Percentiles rank a stretch among this genome's conserved stretches.
Conservation (phyloP, 2,888 invertebrate genomes). For the Syrphus vitripennis region DNA sequence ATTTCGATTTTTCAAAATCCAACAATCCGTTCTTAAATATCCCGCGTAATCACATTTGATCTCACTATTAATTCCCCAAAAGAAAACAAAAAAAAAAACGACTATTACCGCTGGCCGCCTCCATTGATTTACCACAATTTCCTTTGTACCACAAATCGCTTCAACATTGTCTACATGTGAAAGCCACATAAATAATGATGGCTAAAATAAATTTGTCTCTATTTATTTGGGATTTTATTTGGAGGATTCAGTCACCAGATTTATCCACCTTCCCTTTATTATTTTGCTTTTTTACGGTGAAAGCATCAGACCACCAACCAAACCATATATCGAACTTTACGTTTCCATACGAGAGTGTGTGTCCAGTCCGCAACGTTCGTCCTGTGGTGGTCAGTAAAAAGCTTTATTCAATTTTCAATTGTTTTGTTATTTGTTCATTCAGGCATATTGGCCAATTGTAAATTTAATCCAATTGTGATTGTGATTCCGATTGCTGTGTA, state of each 20-base stretch:
- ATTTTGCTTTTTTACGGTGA: neutral
- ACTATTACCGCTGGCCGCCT: slow-evolving; percentile 10
- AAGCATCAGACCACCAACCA: slow-evolving; percentile 20
- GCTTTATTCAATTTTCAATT: slow-evolving; percentile 74
- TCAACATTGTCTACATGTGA: slow-evolving; percentile 70
- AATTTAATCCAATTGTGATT: slow-evolving; percentile 73
- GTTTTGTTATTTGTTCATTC: slow-evolving; percentile 74
- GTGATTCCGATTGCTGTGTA: slow-evolving; percentile 20
- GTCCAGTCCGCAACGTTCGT: slow-evolving; percentile 24
- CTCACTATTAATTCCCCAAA: slow-evolving; percentile 24
- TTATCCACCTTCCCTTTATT: slow-evolving; percentile 62
- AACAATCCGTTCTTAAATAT: slow-evolving; percentile 34
- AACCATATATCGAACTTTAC: slow-evolving; percentile 49
- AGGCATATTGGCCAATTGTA: slow-evolving; percentile 73
- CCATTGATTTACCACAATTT: slow-evolving; percentile 57
- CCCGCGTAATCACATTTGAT: slow-evolving; percentile 56
- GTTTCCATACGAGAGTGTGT: slow-evolving; percentile 13
- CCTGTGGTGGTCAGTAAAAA: slow-evolving; percentile 71
- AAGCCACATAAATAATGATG: slow-evolving; percentile 71
- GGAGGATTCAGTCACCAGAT: slow-evolving; percentile 70
- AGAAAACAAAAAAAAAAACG: slow-evolving; percentile 8
- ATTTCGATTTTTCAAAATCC: neutral
- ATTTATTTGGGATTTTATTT: slow-evolving; percentile 70
- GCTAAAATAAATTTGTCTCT: slow-evolving; percentile 71
- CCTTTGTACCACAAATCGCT: slow-evolving; percentile 69